Base-by-base conservation (phyloP, 2,888 invertebrate species). In the Acrobasis consociella region DNA sequence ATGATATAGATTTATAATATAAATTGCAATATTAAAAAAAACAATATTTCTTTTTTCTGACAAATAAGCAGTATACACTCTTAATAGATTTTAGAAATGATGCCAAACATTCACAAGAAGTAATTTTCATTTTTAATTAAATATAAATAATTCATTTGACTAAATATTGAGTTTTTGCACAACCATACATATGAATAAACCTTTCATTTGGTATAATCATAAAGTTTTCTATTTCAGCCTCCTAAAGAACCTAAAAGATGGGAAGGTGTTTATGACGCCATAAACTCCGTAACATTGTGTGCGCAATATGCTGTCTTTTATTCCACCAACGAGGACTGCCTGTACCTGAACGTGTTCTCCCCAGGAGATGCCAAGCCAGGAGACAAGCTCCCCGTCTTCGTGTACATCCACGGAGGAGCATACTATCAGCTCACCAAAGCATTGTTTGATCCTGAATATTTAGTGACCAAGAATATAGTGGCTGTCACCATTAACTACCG, bases 341-440 rank as follows among this genome's bases (percentile, higher is more conserved):
- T 87, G 0, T 76, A 76, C 9, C 84, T 92, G 0, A 89, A 92
- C 67, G 82, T 91, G 0, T 85, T 83, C 68, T 68, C 83, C 0
- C 89, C 91, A 8, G 78, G 76, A 8, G 49, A 64, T 5, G 71
- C 76, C 2, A 62, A 58, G 1, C 68, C 75, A 1, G 67, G 65
- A 0, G 64, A 67, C 31, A 77, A 63, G 1, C 74, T 89, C 0
- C 89, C 91, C 0, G 91, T 92, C 1, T 73, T 91, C 17, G 81
- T 91, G 2, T 91, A 83, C 75, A 71, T 91, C 22, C 92, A 91
- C 65, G 91, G 91, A 0, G 92, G 91, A 39, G 89, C 80, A 0
- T 92, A 88, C 64, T 91, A 86, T 86, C 69, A 91, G 91, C 49
- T 82, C 82, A 62, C 22, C 22, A 90, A 89, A 67, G 83, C 83